Evolutionary conservation across 2,113 vertebrate species (phyloP).

Genomic region (Eulacestoma nigropectus): DNA sequence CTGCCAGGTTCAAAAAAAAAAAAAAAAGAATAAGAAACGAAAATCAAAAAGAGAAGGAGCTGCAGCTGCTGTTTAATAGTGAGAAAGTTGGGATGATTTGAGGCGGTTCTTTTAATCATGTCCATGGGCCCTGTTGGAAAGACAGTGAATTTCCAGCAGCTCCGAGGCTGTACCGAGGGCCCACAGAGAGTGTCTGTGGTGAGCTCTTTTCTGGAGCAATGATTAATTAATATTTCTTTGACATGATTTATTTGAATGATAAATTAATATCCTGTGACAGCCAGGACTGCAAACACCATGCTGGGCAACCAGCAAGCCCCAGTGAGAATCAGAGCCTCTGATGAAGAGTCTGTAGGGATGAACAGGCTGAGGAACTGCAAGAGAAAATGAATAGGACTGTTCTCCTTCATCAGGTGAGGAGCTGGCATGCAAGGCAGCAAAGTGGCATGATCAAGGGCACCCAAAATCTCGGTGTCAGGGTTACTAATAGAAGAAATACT

Average conservation of each 20-base stretch:
- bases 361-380: not conserved
- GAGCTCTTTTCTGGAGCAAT: not conserved
- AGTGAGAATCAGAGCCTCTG: not conserved
- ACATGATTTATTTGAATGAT: not conserved
- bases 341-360: not conserved
- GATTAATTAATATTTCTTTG: constrained; percentile 24
- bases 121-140: not conserved
- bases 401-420: not conserved
- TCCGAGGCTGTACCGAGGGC: not conserved
- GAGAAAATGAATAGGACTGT: not conserved
- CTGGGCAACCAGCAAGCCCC: not conserved
- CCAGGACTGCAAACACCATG: not conserved
- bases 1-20: constrained; percentile 12
- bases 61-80: constrained; percentile 12
- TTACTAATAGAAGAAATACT: not conserved
- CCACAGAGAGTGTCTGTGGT: not conserved
- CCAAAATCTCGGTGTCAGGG: not conserved
- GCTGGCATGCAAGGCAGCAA: not conserved
- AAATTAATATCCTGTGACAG: not conserved
- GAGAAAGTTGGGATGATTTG: constrained; percentile 58
- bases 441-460: not conserved
- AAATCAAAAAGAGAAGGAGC: constrained; percentile 44
- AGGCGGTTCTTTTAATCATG: constrained; percentile 40
- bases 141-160: not conserved
- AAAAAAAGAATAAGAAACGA: not conserved